Evolutionary conservation across 2,888 invertebrate species (phyloP).

Genomic region (Calephelis perditalis): DNA sequence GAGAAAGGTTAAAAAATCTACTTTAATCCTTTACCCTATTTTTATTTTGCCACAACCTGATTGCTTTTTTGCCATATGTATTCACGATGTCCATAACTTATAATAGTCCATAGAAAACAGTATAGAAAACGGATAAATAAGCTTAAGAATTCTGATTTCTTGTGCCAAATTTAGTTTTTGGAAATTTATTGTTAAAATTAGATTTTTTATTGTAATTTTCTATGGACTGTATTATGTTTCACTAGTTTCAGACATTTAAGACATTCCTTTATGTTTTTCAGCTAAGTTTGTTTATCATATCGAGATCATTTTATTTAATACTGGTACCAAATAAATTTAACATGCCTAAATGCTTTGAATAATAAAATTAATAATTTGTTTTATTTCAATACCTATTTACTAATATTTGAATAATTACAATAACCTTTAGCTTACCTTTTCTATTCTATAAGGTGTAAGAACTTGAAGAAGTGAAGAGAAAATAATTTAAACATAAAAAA

Average conservation of each 20-base stretch:
- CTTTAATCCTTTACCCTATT: neutral
- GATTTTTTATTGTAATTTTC: neutral
- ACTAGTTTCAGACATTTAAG: neutral
- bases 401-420: neutral
- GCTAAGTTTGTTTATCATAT: constrained; percentile 2
- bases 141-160: neutral
- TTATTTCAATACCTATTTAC: constrained; percentile 2
- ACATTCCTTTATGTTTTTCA: constrained; percentile 11
- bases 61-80: neutral
- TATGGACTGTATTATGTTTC: constrained; percentile 1
- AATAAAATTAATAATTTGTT: constrained; percentile 10
- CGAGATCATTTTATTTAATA: neutral
- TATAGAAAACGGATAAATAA: neutral
- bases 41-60: neutral
- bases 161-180: constrained; percentile 1
- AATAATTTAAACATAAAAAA: too few species aligned
- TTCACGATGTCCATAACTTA: neutral
- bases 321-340: constrained; percentile 11
- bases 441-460: too few species aligned
- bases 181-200: neutral
- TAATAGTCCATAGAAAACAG: neutral
- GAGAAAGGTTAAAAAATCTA: too few species aligned
- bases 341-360: constrained; percentile 14
- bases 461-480: too few species aligned
- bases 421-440: neutral